Percentiles rank a stretch among this genome's conserved stretches.
phyloP scores from a whole-genome alignment of 2,113 vertebrate species.

The Vidua chalybeata region DNA sequence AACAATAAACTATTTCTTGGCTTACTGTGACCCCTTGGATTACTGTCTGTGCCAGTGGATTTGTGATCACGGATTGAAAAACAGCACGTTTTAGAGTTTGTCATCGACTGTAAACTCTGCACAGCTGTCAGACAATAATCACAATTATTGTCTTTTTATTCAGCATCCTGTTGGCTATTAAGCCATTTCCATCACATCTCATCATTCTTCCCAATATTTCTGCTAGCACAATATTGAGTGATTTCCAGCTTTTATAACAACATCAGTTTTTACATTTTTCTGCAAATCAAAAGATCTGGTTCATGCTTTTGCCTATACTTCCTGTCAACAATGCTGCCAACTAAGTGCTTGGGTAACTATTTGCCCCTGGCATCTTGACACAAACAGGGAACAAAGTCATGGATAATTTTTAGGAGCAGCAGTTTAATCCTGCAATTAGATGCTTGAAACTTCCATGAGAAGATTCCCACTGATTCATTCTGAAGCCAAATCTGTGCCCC shows the following conservation, averaged over 20 bases:
- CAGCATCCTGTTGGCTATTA: slow-evolving; percentile 39
- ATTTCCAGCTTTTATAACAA: slow-evolving; percentile 23
- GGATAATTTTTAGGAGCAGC: background rate
- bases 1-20: slow-evolving; percentile 9
- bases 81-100: background rate
- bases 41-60: background rate
- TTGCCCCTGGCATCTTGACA: background rate
- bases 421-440: background rate
- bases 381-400: background rate
- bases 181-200: slow-evolving; percentile 28
- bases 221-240: slow-evolving; percentile 13
- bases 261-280: slow-evolving; percentile 6
- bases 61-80: slow-evolving; percentile 11
- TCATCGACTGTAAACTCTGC: background rate
- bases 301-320: background rate
- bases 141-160: slow-evolving; percentile 51
- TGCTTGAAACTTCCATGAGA: background rate
- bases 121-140: slow-evolving; percentile 57
- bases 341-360: background rate
- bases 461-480: background rate
- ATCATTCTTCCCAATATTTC: slow-evolving; percentile 5
- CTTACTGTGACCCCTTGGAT: background rate
- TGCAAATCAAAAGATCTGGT: background rate
- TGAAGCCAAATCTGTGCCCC: background rate
- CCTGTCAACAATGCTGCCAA: background rate